Percentiles rank a stretch among this genome's conserved stretches.
Conservation (phyloP, 2,113 vertebrate species). For the Morone chrysops region DNA sequence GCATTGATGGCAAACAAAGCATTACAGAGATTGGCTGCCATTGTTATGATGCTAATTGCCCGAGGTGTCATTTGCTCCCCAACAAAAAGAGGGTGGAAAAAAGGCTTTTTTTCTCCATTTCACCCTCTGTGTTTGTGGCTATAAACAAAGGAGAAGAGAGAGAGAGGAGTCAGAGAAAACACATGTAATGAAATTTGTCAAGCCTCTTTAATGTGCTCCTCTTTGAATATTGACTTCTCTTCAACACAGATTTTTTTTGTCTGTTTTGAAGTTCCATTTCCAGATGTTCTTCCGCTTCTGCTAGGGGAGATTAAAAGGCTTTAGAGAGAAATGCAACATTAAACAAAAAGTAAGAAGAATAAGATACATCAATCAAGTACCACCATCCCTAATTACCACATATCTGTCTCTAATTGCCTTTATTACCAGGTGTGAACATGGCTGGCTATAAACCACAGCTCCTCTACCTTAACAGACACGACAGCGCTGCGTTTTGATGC, state of each 20-base stretch:
- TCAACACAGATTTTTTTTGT: background rate
- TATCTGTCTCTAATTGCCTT: constrained; percentile 18
- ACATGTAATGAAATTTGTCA: constrained; percentile 33
- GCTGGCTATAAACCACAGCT: background rate
- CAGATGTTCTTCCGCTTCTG: constrained; percentile 13
- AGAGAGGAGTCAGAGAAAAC: constrained; percentile 17
- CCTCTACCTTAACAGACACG: background rate
- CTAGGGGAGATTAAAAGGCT: constrained; percentile 10
- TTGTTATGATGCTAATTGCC: constrained; percentile 67
- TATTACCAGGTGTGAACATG: constrained; percentile 12
- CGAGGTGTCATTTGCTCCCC: constrained; percentile 61
- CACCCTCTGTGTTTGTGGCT: constrained; percentile 28
- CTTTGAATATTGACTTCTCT: constrained; percentile 8
- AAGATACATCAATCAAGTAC: constrained; percentile 14
- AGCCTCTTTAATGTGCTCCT: background rate
- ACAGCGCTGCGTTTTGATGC: constrained; percentile 34
- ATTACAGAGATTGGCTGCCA: constrained; percentile 62
- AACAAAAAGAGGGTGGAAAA: background rate
- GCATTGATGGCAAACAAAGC: constrained; percentile 71
- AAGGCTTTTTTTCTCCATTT: background rate
- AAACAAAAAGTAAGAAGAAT: constrained; percentile 20
- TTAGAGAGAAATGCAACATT: constrained; percentile 29
- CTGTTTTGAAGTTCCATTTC: constrained; percentile 6
- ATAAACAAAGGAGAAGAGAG: constrained; percentile 35
- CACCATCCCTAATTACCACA: constrained; percentile 34